Evolutionary conservation across 2,797 vertebrate genomes (phyloP).

Genomic region (Amphiprion clarkii): DNA sequence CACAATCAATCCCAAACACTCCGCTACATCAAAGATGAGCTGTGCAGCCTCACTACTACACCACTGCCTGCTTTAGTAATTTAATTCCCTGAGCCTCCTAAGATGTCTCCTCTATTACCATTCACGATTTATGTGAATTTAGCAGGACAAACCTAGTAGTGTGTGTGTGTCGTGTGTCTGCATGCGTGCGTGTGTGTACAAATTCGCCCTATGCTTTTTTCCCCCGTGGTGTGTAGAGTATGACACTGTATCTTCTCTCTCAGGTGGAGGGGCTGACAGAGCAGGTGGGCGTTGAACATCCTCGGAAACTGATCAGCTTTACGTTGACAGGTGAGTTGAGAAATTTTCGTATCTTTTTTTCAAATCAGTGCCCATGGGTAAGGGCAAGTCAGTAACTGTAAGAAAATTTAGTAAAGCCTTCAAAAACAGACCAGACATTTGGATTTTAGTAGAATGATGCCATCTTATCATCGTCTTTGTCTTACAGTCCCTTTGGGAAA

Average conservation of each 20-base stretch:
- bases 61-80: not conserved
- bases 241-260: conserved; percentile 21
- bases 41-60: not conserved
- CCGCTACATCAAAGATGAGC: conserved; percentile 1
- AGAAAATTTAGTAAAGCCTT: not conserved
- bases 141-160: not conserved
- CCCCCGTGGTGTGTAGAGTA: not conserved
- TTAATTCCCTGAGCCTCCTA: not conserved
- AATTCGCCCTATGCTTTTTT: not conserved
- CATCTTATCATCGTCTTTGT: conserved; percentile 25
- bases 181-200: not conserved
- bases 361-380: not conserved
- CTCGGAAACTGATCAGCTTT: conserved; percentile 95
- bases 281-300: conserved; percentile 90
- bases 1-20: not conserved
- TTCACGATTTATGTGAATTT: conserved; percentile 12
- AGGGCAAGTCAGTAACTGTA: not conserved
- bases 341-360: not conserved
- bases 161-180: too few species aligned
- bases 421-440: conserved; percentile 11
- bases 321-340: conserved; percentile 90
- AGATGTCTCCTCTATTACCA: not conserved
- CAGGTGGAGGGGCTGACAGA: conserved; percentile 92
- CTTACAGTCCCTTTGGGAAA: conserved; percentile 2
- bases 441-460: conserved; percentile 17